These are phyloP conservation scores for Penaeus chinensis DNA, from an alignment of 1,140 invertebrate species.

Conservation along the genomic window DNA sequence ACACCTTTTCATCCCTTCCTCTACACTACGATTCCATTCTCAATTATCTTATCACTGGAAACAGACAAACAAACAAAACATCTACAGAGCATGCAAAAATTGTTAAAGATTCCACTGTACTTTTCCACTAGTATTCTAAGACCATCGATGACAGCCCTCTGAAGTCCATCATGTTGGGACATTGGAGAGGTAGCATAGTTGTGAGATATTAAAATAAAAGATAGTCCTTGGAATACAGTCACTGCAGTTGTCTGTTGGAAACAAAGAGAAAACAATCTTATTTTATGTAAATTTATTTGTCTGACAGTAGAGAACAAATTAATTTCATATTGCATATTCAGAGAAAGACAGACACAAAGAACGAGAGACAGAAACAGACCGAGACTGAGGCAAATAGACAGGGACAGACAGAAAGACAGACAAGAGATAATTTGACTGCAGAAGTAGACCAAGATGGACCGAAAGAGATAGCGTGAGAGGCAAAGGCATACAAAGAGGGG, in stretches of 20 bases:
- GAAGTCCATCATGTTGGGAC: slow-evolving; percentile 20
- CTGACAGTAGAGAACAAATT: no score
- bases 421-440: slow-evolving; percentile 13
- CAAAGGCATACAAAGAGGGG: neutral
- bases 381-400: no score
- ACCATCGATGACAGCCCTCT: slow-evolving; percentile 33
- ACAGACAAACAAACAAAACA: neutral
- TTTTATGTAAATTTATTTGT: no score
- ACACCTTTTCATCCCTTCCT: no score
- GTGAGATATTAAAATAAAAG: slow-evolving; percentile 17
- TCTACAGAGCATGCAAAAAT: neutral
- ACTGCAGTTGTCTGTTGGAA: slow-evolving; percentile 46
- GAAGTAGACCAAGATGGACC: neutral
- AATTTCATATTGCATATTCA: no score
- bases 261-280: neutral
- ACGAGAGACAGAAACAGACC: neutral
- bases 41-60: neutral
- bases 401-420: neutral
- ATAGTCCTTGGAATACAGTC: slow-evolving; percentile 48
- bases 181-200: slow-evolving; percentile 18
- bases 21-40: no score
- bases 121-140: slow-evolving; percentile 39
- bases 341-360: no score
- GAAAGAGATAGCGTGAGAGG: neutral
- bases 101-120: neutral